Evolutionary conservation across 2,888 invertebrate genomes (phyloP).

Genomic region (Ellobium chinense): DNA sequence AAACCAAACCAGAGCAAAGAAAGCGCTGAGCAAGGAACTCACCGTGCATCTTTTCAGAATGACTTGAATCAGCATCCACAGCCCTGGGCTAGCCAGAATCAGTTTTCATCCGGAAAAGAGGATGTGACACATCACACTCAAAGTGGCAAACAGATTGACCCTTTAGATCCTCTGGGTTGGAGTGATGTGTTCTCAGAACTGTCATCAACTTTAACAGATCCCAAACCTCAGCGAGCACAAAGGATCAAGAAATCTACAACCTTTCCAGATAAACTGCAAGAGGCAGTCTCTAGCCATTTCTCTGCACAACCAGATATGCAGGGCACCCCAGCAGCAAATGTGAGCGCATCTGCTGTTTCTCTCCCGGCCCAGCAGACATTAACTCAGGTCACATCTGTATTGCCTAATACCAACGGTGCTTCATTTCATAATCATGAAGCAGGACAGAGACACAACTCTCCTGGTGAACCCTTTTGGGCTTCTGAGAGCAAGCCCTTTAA

Average conservation of each 20-base stretch:
- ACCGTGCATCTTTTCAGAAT: not conserved
- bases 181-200: not conserved
- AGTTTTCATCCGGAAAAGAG: not conserved
- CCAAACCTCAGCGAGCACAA: slow-evolving; percentile 11
- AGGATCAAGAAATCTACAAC: not conserved
- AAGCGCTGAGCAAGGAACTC: not conserved
- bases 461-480: too few species aligned
- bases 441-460: not conserved
- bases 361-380: not conserved
- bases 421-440: not conserved
- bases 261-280: not conserved
- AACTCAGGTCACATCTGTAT: too few species aligned
- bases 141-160: slow-evolving; percentile 3
- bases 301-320: not conserved
- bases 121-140: not conserved
- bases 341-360: not conserved
- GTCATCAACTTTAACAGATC: not conserved
- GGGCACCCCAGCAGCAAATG: not conserved
- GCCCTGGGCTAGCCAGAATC: not conserved
- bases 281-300: not conserved
- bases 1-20: slow-evolving; percentile 4
- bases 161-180: slow-evolving; percentile 38
- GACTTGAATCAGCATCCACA: not conserved
- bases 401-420: too few species aligned
- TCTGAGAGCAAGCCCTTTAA: not conserved